These are phyloP conservation scores for Amphiprion ocellaris DNA, from an alignment of 2,113 vertebrate genomes.

Conservation along the genomic window DNA sequence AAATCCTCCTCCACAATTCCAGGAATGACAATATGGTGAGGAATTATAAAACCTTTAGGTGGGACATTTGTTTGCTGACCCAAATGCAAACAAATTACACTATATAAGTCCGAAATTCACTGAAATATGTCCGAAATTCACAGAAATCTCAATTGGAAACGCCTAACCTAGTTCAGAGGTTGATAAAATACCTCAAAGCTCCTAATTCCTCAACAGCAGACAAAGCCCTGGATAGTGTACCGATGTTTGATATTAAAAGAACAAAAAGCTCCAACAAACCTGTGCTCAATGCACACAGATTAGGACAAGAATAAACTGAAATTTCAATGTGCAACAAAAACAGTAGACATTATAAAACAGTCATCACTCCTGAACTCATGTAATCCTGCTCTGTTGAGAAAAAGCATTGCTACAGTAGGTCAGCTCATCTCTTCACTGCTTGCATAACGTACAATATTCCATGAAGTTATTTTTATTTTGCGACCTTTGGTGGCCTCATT, in stretches of 20 bases:
- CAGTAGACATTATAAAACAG: constrained; percentile 14
- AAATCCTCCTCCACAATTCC: background rate
- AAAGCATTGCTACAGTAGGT: constrained; percentile 20
- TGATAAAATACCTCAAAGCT: no score
- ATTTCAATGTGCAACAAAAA: constrained; percentile 35
- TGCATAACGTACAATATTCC: constrained; percentile 45
- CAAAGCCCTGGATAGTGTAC: no score
- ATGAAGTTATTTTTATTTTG: constrained; percentile 22
- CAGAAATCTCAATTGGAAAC: background rate
- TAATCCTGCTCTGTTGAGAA: constrained; percentile 46
- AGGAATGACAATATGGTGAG: background rate
- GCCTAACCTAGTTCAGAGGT: no score
- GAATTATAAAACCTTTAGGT: no score
- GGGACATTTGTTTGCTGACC: no score
- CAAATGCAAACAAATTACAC: background rate
- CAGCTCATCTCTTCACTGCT: constrained; percentile 41
- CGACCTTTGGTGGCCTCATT: background rate
- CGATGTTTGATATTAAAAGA: constrained; percentile 14
- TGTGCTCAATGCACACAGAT: background rate
- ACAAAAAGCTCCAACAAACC: background rate
- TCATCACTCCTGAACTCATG: background rate
- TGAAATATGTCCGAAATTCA: background rate
- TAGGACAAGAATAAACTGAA: constrained; percentile 13
- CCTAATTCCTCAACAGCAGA: no score
- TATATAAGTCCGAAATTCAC: no score